These are phyloP conservation scores for Gulo gulo DNA, from an alignment of 2,113 vertebrate genomes.

Conservation along the genomic window DNA sequence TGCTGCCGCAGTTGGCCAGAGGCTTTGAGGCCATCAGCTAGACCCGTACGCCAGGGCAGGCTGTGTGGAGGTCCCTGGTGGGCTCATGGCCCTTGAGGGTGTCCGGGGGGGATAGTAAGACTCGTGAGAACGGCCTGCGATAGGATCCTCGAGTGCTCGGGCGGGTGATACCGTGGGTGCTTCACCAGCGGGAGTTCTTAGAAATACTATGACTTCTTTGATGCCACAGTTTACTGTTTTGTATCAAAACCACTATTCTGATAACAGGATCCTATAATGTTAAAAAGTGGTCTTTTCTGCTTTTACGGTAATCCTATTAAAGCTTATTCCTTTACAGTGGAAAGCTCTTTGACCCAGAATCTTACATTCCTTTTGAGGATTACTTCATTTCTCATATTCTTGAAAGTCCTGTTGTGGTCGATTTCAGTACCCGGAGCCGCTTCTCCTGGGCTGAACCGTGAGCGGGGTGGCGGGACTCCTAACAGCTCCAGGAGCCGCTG, in stretches of 20 bases:
- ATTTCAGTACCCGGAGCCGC: no score
- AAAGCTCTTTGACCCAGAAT: fast-evolving
- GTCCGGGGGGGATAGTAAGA: background rate
- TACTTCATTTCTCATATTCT: background rate
- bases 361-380: fast-evolving
- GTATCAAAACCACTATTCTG: background rate
- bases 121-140: fast-evolving
- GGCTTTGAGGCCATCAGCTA: background rate
- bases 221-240: background rate
- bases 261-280: no score
- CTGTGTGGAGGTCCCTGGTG: background rate
- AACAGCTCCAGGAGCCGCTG: fast-evolving
- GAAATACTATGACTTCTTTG: no score
- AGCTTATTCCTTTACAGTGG: background rate
- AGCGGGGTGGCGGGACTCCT: fast-evolving
- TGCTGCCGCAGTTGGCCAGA: fast-evolving
- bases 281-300: background rate
- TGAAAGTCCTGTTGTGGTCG: fast-evolving
- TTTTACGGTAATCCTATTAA: background rate
- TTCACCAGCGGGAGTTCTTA: fast-evolving
- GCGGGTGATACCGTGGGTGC: no score
- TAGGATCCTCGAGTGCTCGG: background rate
- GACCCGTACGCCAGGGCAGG: background rate
- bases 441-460: background rate
- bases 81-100: background rate